Evolutionary conservation across 2,113 vertebrate species (phyloP).

Genomic region (Madoqua kirkii): DNA sequence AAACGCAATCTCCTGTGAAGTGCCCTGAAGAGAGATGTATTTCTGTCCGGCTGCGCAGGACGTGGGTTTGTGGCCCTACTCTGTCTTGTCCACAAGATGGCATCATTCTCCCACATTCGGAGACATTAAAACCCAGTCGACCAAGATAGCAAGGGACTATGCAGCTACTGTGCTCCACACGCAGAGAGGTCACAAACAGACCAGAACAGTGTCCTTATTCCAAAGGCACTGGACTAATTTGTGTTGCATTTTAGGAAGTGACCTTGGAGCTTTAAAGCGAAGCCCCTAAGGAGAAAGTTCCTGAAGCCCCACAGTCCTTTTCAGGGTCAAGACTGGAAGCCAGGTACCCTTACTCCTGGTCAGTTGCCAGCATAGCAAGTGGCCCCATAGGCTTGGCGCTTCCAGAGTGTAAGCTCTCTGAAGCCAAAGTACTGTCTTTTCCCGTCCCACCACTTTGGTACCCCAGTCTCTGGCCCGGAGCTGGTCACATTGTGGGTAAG

Average conservation of each 20-base stretch:
- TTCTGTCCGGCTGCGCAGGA: accelerated
- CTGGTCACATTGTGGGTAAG: neutral
- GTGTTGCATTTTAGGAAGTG: neutral
- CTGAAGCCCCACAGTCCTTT: neutral
- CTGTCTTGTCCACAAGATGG: conserved; percentile 70
- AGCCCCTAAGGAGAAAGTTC: neutral
- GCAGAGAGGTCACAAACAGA: neutral
- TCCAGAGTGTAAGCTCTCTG: neutral
- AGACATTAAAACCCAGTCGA: neutral
- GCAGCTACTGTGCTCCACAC: neutral
- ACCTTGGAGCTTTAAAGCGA: neutral
- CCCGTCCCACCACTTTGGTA: neutral
- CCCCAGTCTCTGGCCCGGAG: neutral
- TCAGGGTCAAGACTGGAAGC: neutral
- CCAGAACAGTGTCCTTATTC: neutral
- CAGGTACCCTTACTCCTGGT: neutral
- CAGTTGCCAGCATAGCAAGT: neutral
- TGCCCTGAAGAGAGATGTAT: neutral
- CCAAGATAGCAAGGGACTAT: neutral
- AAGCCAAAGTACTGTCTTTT: neutral
- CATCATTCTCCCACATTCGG: neutral
- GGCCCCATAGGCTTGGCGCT: neutral
- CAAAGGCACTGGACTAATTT: neutral
- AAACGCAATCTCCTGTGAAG: neutral
- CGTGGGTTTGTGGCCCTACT: neutral